phyloP scores from a whole-genome alignment of 2,113 vertebrate genomes.

The Isichthys henryi region DNA sequence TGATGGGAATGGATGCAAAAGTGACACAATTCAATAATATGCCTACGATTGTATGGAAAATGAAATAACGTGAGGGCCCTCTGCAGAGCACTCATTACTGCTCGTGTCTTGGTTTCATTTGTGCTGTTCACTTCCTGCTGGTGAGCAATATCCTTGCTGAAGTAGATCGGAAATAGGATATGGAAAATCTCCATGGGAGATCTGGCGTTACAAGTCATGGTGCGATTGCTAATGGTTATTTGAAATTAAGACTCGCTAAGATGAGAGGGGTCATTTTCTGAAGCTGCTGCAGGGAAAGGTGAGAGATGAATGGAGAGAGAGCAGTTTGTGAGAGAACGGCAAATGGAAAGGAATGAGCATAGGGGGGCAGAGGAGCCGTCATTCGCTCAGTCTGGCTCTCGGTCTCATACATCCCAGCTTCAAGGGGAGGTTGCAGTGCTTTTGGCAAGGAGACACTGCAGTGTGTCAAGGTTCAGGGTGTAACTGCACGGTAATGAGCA shows the following conservation, averaged over 20 bases:
- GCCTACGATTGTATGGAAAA: background rate
- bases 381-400: background rate
- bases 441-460: background rate
- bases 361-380: background rate
- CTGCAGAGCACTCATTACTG: background rate
- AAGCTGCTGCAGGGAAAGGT: background rate
- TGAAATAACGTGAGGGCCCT: background rate
- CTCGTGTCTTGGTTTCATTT: background rate
- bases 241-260: constrained; percentile 12
- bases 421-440: background rate
- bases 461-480: background rate
- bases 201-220: background rate
- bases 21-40: background rate
- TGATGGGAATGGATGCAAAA: background rate
- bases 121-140: background rate
- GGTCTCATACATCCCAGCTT: background rate
- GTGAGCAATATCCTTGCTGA: constrained; percentile 8
- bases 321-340: background rate
- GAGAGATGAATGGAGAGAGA: background rate
- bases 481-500: background rate
- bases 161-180: constrained; percentile 15
- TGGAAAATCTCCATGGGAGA: background rate
- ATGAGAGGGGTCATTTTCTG: constrained; percentile 11
- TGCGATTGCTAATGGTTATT: constrained; percentile 8
- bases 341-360: background rate